Evolutionary conservation across 2,113 vertebrate species (phyloP).

Genomic region (Protobothrops mucrosquamatus): DNA sequence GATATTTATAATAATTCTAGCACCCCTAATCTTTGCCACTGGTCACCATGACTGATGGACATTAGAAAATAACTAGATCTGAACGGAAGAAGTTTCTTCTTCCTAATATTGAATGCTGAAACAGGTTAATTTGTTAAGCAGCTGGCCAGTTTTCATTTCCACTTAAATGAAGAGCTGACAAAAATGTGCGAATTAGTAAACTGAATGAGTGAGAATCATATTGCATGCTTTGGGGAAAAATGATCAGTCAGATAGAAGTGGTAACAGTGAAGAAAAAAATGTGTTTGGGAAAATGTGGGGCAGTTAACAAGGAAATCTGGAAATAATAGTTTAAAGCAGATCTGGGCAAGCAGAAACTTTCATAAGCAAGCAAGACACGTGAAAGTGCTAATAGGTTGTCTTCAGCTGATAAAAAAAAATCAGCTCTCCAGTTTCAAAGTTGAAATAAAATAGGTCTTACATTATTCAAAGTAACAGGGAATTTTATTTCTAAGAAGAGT

Average conservation of each 20-base stretch:
- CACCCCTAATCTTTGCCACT: neutral
- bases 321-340: neutral
- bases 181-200: neutral
- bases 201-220: neutral
- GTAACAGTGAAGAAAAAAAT: neutral
- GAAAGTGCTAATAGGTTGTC: neutral
- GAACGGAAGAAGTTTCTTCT: neutral
- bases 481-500: neutral
- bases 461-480: neutral
- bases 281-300: neutral
- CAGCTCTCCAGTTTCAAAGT: neutral
- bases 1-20: neutral
- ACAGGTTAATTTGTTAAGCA: neutral
- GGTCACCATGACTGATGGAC: neutral
- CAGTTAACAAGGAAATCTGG: too few relatives aligned
- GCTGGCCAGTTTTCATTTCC: neutral
- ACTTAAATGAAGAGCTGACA: neutral
- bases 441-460: neutral
- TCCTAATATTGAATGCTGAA: neutral
- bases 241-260: neutral
- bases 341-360: neutral
- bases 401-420: neutral
- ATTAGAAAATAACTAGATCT: neutral
- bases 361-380: neutral
- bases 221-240: neutral